Base-by-base conservation (phyloP, 2,113 vertebrate species). In the Rhinolophus ferrumequinum region DNA sequence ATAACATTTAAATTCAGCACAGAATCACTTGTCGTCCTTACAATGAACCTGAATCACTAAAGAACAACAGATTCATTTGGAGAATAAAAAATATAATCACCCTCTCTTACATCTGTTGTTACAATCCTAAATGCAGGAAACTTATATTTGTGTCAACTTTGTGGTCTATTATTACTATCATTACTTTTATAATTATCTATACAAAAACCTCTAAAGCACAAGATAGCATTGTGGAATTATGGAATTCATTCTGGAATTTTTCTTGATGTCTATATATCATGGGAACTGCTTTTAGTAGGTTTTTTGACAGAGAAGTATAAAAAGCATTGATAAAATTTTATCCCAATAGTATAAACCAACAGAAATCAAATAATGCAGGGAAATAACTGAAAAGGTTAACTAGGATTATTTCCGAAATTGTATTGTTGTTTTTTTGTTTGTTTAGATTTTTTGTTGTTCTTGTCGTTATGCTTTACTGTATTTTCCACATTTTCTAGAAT, bases 21-120 rank as follows among this genome's bases (percentile, higher is more conserved):
- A 52, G 22, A 60, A n/a, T 64, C 69, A 62, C 54, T 26, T 83
- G 22, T 30, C 58, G 38, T 62, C 44, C 79, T 93, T n/a, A 38
- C 35, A 88, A 50, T 22, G 64, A 96, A 89, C 58, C 28, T 6
- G 0, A 69, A 66, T 72, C 70, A 62, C 54, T 82, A 28, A 58
- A 66, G n/a, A 67, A 30, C 24, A n/a, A 35, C 8, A 28, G 44
- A 69, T 19, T 69, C 72, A 50, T 22, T 24, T 69, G 89, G 60
- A 90, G 93, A 88, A 84, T 66, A 85, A 81, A 91, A 54, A 96
- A 85, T 33, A 47, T 28, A 28, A 9, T 67, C 64, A 22, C 7
- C 4, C 47, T 79, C 21, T 16, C 84, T 69, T 30, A 26, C 52
- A 41, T 67, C 76, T 87, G 70, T 67, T 76, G 81, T 58, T 60